These are phyloP conservation scores for Eublepharis macularius DNA, from an alignment of 2,113 vertebrate species.

Conservation along the genomic window DNA sequence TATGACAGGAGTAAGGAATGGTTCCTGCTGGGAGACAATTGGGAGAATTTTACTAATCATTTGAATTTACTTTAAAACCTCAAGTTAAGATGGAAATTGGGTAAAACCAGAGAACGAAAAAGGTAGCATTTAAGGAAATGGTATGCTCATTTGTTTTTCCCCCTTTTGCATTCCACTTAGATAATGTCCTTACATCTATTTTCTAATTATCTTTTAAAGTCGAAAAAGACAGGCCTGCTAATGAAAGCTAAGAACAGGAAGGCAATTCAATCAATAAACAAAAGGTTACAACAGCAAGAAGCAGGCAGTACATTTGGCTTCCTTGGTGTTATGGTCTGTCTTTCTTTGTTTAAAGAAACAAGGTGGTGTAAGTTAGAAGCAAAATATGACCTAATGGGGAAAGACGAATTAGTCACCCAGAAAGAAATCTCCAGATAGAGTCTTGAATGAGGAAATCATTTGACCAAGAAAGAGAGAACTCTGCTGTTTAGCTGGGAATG, in stretches of 20 bases:
- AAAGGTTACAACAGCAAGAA: constrained; percentile 2
- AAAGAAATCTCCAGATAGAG: background rate
- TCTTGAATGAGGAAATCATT: constrained; percentile 3
- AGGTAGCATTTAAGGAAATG: background rate
- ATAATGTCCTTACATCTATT: constrained; percentile 4
- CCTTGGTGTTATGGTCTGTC: background rate
- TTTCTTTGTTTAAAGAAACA: background rate
- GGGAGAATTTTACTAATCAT: background rate
- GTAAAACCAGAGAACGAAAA: background rate
- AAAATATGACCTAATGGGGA: background rate
- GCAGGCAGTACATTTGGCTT: background rate
- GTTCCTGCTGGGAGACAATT: background rate
- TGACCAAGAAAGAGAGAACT: constrained; percentile 8
- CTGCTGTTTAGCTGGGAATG: background rate
- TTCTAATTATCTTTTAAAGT: constrained; percentile 23
- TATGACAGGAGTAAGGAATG: background rate
- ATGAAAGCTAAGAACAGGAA: constrained; percentile 14
- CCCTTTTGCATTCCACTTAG: background rate
- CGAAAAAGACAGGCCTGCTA: constrained; percentile 10
- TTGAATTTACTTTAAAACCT: background rate
- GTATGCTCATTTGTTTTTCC: background rate
- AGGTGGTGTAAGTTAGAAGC: background rate
- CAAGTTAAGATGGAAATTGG: background rate
- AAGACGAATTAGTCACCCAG: background rate
- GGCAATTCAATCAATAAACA: constrained; percentile 30